A percentile compares a stretch with the other conserved stretches of the same genome.
phyloP scores from a whole-genome alignment of 2,113 vertebrate genomes.

The Natator depressus region DNA sequence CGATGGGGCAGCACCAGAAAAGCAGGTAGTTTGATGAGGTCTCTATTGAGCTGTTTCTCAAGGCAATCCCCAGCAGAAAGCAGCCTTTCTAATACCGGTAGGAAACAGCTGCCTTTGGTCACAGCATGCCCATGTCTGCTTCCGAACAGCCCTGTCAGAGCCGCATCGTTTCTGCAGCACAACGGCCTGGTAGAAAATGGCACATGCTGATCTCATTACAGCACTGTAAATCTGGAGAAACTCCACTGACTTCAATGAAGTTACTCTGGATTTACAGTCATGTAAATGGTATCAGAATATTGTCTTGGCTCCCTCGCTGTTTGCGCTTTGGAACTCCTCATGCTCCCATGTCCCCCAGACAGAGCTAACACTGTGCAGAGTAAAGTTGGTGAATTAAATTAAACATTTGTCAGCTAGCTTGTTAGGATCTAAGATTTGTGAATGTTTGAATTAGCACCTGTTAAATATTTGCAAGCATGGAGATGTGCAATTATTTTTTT shows the following conservation, averaged over 20 bases:
- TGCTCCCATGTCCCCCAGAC: background rate
- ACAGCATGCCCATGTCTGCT: background rate
- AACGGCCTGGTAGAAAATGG: background rate
- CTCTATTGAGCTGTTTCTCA: background rate
- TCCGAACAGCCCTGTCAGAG: background rate
- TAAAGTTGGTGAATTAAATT: background rate
- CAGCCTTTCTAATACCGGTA: background rate
- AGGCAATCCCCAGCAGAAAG: background rate
- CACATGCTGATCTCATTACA: background rate
- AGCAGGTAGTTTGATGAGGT: background rate
- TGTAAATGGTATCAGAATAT: conserved; percentile 23
- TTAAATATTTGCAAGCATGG: background rate
- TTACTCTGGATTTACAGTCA: conserved; percentile 38
- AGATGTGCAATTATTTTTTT: background rate
- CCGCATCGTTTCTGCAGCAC: background rate
- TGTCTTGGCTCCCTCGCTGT: background rate
- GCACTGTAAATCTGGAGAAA: background rate
- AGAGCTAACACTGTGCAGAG: background rate
- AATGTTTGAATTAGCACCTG: background rate
- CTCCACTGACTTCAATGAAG: background rate
- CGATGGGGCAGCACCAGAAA: background rate
- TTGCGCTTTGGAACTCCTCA: background rate
- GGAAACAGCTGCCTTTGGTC: background rate
- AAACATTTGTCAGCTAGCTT: background rate
- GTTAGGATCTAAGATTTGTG: too few species aligned